Evolutionary conservation across 2,888 invertebrate genomes (phyloP), one percentile per base, ranked within the genome.

Genomic region (Lasioglossum lativentre): DNA sequence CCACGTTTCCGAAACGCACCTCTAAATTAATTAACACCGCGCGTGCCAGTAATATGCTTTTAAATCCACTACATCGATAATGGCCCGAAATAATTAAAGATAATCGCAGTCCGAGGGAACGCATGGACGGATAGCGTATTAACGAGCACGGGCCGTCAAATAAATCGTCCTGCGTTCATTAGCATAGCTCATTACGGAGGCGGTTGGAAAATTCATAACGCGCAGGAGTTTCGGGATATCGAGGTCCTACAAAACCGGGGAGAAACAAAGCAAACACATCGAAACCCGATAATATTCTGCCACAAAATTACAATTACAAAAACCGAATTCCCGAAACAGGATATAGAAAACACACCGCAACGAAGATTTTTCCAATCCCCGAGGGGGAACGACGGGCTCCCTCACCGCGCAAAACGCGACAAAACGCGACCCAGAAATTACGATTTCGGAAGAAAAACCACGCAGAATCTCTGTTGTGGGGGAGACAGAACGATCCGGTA

Each of bases 51-150:
- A 71, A 81, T 72, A 27, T 34, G 72, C 63, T 56, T 78, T 73
- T 42, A 30, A 56, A 68, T 30, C 47, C 72, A 74, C 68, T 40
- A 78, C 40, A 12, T 1, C 40, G 73, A 45, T 73, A 68, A 82
- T 68, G 42, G 66, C 19, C 12, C 8, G 16, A 12, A 42, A 68
- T 47, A 45, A 78, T 73, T 59, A 74, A 82, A 78, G 73, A 78
- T 34, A 34, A 45, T 82, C 52, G 10, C 12, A 34, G 23, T 30
- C 47, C 56, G 12, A 78, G n/a, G n/a, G 27, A 47, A 47, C 45
- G 34, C 30, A 1, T 23, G 59, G 27, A 30, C 27, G 59, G 59
- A 5, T 59, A 27, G 16, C 59, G 59, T 59, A 59, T 59, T 59
- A 59, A 27, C 59, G 16, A 14, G 59, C 59, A 30, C 2, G 59